Evolutionary conservation across 2,888 invertebrate species (phyloP).

Genomic region (Polydrusus tereticollis): DNA sequence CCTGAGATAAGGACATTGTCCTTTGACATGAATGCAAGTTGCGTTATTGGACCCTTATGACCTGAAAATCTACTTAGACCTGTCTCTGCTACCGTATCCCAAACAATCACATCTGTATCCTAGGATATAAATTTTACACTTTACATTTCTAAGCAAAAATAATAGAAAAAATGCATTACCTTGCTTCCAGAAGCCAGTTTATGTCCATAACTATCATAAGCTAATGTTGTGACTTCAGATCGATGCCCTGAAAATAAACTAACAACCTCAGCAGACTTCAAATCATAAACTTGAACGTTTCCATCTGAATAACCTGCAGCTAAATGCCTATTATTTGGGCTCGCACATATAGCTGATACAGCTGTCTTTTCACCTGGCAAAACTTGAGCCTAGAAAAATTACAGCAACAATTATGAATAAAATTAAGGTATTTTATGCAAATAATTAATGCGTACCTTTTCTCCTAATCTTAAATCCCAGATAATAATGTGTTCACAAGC

Average conservation of each 20-base stretch:
- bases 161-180: conserved; percentile 66
- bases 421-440: too few relatives aligned
- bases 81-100: conserved; percentile 93
- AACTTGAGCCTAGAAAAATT: conserved; percentile 80
- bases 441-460: conserved; percentile 76
- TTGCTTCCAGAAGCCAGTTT: conserved; percentile 90
- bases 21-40: conserved; percentile 79
- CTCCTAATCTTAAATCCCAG: conserved; percentile 92
- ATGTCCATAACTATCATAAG: conserved; percentile 87
- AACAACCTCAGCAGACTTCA: conserved; percentile 78
- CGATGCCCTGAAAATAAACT: conserved; percentile 88
- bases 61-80: conserved; percentile 92
- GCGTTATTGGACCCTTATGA: conserved; percentile 92
- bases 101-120: conserved; percentile 94
- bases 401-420: too few relatives aligned
- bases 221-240: conserved; percentile 84
- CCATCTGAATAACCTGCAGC: conserved; percentile 96
- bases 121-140: conserved; percentile 64
- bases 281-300: conserved; percentile 84
- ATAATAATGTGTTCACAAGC: conserved; percentile 94
- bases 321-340: conserved; percentile 82
- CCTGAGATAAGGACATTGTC: conserved; percentile 81
- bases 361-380: conserved; percentile 85
- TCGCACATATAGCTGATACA: conserved; percentile 82
- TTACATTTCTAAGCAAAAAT: not conserved